Conservation (phyloP, 2,888 invertebrate species). For the Brachypalpus laphriformis region DNA sequence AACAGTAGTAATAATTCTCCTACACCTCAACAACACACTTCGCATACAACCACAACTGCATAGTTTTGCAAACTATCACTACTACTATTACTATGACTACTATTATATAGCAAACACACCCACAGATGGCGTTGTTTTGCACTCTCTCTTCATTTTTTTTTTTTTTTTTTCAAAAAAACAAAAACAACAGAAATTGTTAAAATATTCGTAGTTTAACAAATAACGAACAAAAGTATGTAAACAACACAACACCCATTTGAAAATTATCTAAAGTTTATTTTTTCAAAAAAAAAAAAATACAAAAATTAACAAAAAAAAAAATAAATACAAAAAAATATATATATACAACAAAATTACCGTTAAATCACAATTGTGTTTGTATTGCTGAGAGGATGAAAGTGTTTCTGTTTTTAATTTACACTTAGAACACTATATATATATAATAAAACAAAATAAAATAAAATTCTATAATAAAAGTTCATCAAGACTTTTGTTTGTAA, state of each 20-base stretch:
- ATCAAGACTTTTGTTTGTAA: constrained; percentile 68
- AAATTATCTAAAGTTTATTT: constrained; percentile 68
- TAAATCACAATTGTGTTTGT: constrained; percentile 62
- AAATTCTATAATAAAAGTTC: constrained; percentile 65
- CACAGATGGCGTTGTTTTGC: constrained; percentile 66
- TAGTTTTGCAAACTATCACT: constrained; percentile 78
- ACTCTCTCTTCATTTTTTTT: constrained; percentile 77
- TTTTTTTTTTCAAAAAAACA: constrained; percentile 78
- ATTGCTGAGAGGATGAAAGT: constrained; percentile 68
- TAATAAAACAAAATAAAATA: constrained; percentile 61
- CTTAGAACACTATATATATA: constrained; percentile 42
- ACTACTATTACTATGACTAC: constrained; percentile 71
- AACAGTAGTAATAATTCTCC: constrained; percentile 76
- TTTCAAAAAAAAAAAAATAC: constrained; percentile 54
- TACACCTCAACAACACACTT: constrained; percentile 75
- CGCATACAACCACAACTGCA: constrained; percentile 80
- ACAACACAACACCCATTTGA: constrained; percentile 66
- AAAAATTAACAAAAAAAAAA: constrained; percentile 21
- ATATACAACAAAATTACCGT: constrained; percentile 49
- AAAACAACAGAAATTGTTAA: constrained; percentile 71
- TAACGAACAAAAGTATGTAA: constrained; percentile 53
- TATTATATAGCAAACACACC: constrained; percentile 63
- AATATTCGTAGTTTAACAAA: constrained; percentile 53
- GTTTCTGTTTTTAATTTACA: constrained; percentile 62
- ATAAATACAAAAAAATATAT: constrained; percentile 43